Conservation (phyloP, 2,113 vertebrate genomes). For the Poicephalus gulielmi region DNA sequence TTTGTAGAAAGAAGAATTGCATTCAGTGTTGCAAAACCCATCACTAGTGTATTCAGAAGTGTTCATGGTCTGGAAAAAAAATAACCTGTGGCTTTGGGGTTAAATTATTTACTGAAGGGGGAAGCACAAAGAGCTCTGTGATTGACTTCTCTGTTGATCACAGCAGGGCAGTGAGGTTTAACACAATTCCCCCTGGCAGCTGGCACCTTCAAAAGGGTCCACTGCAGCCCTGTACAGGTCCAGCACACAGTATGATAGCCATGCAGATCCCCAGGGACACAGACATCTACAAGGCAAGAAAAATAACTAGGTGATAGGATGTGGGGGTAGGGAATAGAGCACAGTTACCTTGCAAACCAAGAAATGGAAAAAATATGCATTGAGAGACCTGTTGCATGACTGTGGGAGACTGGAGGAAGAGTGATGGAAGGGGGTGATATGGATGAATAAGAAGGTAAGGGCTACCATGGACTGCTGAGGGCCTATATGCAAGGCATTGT, state of each 20-base stretch:
- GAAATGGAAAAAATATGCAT: background rate
- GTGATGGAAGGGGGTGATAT: background rate
- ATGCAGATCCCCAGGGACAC: background rate
- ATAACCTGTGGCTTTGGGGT: background rate
- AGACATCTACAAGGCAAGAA: background rate
- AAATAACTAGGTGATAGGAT: background rate
- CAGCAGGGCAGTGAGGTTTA: background rate
- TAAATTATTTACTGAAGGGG: background rate
- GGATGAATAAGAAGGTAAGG: background rate
- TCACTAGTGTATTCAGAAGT: background rate
- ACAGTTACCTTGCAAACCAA: background rate
- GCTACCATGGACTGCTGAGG: fast-evolving
- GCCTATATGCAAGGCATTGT: background rate
- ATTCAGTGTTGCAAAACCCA: background rate
- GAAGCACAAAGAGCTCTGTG: background rate
- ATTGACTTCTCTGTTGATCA: background rate
- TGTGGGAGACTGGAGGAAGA: background rate
- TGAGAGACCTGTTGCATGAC: too few relatives aligned
- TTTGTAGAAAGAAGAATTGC: background rate
- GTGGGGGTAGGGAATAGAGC: background rate
- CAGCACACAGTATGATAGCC: background rate
- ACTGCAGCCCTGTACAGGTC: fast-evolving
- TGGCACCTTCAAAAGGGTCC: background rate
- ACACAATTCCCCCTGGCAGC: fast-evolving
- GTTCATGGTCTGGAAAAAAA: background rate